Percentiles rank a stretch among this genome's conserved stretches.
Evolutionary conservation across 2,797 vertebrate genomes (phyloP).

Genomic region (Scarus forsteni): DNA sequence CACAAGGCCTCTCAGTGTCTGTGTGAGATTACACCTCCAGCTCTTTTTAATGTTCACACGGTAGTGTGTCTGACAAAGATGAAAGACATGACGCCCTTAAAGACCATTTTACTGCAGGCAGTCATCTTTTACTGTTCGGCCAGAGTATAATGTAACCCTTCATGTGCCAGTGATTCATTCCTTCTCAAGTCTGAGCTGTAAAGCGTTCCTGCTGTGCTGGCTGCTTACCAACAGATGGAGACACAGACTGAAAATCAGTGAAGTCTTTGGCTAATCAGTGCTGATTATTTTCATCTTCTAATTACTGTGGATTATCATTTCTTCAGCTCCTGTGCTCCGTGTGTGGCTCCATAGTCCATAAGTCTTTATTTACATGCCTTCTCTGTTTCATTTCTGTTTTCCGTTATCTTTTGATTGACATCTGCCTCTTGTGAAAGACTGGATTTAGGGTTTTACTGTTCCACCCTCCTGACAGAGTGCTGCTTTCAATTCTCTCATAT

Average conservation of each 20-base stretch:
- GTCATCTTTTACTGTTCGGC: background rate
- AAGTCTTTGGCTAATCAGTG: background rate
- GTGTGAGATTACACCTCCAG: background rate
- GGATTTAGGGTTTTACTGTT: constrained; percentile 20
- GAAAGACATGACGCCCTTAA: constrained; percentile 4
- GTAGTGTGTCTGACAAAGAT: constrained; percentile 3
- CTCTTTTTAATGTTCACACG: constrained; percentile 3
- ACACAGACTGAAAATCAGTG: constrained; percentile 53
- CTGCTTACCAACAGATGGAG: constrained; percentile 66
- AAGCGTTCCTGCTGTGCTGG: constrained; percentile 28
- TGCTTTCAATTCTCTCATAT: constrained; percentile 18
- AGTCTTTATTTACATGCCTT: background rate
- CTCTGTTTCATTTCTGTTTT: background rate
- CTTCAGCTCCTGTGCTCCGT: background rate
- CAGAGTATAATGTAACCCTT: background rate
- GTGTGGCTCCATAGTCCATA: background rate
- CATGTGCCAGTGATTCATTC: background rate
- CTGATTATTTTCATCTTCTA: constrained; percentile 6
- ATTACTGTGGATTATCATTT: background rate
- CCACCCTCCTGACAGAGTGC: background rate
- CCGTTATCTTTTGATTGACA: constrained; percentile 1
- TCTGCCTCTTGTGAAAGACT: constrained; percentile 22
- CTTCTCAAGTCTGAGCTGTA: background rate
- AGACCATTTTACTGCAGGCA: constrained; percentile 14
- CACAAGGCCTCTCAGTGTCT: background rate